Conservation (phyloP, 23 tunicate species). For the Oikopleura dioica region DNA sequence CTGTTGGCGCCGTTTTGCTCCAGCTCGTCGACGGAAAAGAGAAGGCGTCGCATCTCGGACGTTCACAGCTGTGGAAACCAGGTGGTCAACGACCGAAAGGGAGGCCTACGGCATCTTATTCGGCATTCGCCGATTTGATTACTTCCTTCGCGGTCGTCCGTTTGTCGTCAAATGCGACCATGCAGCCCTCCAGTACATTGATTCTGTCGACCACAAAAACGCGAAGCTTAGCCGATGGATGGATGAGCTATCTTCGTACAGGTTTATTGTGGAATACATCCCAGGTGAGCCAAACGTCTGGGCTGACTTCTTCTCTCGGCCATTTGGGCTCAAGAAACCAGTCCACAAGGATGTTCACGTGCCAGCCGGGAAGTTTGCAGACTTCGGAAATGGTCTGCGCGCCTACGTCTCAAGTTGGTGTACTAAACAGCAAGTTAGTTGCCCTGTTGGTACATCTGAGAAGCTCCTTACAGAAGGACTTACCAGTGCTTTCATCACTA, state of each 20-base stretch:
- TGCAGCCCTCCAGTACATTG: neutral
- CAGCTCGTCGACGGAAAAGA: conserved; percentile 10
- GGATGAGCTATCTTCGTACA: neutral
- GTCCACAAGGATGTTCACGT: neutral
- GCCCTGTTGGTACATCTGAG: too few relatives aligned
- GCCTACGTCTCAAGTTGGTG: neutral
- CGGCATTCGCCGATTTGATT: neutral
- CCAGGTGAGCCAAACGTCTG: neutral
- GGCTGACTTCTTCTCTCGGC: neutral
- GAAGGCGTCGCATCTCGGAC: neutral
- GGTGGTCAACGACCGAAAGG: conserved; percentile 13
- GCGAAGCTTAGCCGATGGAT: neutral
- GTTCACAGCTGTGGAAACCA: conserved; percentile 10
- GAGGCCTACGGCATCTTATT: conserved; percentile 14
- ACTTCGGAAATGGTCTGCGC: neutral
- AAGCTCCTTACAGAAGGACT: too few relatives aligned
- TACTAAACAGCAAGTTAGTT: too few relatives aligned
- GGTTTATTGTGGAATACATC: neutral
- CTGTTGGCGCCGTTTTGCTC: neutral
- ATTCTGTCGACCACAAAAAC: neutral
- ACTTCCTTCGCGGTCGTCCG: neutral
- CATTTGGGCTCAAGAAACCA: neutral
- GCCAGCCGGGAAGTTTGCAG: neutral
- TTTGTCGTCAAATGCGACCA: neutral
- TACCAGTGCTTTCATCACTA: too few relatives aligned